A percentile compares a stretch with the other conserved stretches of the same genome.
Conservation (phyloP, 2,797 vertebrate species). For the Phataginus tetradactyla region DNA sequence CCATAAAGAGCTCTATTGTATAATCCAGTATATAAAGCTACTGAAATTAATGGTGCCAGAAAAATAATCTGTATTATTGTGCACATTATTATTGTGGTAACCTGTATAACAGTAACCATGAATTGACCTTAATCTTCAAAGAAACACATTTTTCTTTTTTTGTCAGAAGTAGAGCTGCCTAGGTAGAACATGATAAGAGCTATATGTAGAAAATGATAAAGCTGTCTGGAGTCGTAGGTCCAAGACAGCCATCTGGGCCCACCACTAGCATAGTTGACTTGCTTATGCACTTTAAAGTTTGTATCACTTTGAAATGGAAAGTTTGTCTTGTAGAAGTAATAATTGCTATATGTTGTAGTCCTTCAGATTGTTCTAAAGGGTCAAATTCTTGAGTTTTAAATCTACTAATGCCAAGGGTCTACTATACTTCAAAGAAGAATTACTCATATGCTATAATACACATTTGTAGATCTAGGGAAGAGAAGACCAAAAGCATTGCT, state of each 20-base stretch:
- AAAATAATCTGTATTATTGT: neutral
- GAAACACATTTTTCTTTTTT: neutral
- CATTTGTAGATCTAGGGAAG: neutral
- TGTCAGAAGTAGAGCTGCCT: neutral
- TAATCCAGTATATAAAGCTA: neutral
- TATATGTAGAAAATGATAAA: neutral
- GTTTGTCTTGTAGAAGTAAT: neutral
- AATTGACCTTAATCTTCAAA: conserved; percentile 18
- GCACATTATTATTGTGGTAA: neutral
- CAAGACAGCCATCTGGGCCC: neutral
- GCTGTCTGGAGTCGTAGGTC: neutral
- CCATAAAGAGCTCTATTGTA: neutral
- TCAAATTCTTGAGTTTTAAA: conserved; percentile 9
- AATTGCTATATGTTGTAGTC: neutral
- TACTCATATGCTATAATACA: neutral
- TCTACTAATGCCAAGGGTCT: neutral
- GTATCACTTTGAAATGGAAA: conserved; percentile 26
- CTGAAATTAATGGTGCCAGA: conserved; percentile 30
- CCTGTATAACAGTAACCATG: neutral
- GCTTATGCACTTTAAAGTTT: neutral
- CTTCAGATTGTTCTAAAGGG: neutral
- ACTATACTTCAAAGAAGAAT: neutral
- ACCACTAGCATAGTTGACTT: neutral
- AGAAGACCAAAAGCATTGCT: neutral
- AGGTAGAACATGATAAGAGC: neutral